These are phyloP conservation scores for Sebastes fasciatus DNA, from an alignment of 2,113 vertebrate genomes.

Conservation along the genomic window DNA sequence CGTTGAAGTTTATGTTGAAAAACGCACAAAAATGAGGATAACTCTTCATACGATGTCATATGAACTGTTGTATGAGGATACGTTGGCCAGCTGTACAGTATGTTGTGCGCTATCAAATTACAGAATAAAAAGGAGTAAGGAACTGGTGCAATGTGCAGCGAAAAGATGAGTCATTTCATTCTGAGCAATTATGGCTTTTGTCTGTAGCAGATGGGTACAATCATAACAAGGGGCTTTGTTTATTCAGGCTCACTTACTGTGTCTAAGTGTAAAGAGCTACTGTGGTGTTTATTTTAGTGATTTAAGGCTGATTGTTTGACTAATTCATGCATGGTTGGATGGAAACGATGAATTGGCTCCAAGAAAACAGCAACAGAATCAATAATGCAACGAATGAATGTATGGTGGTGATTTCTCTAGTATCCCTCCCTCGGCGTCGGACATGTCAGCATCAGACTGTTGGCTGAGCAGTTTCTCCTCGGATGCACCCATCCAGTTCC, in stretches of 20 bases:
- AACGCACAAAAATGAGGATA: too few relatives aligned
- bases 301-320: background rate
- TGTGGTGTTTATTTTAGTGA: background rate
- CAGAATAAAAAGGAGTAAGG: background rate
- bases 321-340: background rate
- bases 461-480: slow-evolving; percentile 54
- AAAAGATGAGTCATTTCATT: slow-evolving; percentile 1
- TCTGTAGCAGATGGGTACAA: slow-evolving; percentile 3
- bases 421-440: background rate
- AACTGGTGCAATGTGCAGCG: background rate
- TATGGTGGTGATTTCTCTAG: background rate
- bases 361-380: slow-evolving; percentile 11
- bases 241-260: slow-evolving; percentile 6
- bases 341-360: background rate
- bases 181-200: background rate
- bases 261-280: background rate
- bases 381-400: background rate
- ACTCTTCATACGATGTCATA: too few relatives aligned
- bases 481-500: slow-evolving; percentile 52
- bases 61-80: too few relatives aligned
- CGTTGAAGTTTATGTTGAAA: too few relatives aligned
- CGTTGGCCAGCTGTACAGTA: too few relatives aligned
- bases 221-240: background rate
- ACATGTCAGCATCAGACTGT: slow-evolving; percentile 29
- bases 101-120: background rate